A percentile compares a stretch with the other conserved stretches of the same genome.
Evolutionary conservation across 2,113 vertebrate species (phyloP).

Genomic region (Eolophus roseicapilla): DNA sequence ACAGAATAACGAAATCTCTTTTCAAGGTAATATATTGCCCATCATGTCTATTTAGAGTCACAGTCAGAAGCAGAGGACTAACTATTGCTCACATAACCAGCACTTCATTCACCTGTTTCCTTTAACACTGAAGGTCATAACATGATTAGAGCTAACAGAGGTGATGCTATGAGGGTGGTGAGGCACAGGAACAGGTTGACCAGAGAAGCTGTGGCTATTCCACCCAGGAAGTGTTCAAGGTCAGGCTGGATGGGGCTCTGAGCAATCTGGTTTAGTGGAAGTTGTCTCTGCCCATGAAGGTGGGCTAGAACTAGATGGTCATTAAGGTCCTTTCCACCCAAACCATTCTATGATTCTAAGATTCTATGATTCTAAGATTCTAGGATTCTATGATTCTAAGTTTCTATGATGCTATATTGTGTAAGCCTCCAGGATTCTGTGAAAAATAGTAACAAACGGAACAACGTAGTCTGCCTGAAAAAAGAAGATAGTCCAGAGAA

Average conservation of each 20-base stretch:
- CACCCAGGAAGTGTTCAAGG: not conserved
- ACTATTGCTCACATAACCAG: not conserved
- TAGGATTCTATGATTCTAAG: not conserved
- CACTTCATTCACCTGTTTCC: not conserved
- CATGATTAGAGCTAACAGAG: not conserved
- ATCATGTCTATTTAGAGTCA: not conserved
- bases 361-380: not conserved
- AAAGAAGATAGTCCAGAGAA: not conserved
- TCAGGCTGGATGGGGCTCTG: not conserved
- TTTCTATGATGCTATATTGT: not conserved
- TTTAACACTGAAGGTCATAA: not conserved
- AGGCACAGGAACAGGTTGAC: not conserved
- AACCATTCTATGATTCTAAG: not conserved
- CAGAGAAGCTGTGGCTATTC: not conserved
- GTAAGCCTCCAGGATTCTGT: not conserved
- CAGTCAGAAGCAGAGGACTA: not conserved
- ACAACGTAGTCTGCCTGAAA: not conserved
- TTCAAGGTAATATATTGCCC: not conserved
- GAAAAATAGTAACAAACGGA: not conserved
- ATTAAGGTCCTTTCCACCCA: not conserved
- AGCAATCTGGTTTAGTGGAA: not conserved
- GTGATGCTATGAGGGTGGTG: not conserved
- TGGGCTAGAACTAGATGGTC: not conserved
- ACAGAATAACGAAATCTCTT: not conserved
- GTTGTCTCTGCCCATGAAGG: not conserved